phyloP scores from a whole-genome alignment of 2,888 invertebrate species.

The Standfussiana lucernea region DNA sequence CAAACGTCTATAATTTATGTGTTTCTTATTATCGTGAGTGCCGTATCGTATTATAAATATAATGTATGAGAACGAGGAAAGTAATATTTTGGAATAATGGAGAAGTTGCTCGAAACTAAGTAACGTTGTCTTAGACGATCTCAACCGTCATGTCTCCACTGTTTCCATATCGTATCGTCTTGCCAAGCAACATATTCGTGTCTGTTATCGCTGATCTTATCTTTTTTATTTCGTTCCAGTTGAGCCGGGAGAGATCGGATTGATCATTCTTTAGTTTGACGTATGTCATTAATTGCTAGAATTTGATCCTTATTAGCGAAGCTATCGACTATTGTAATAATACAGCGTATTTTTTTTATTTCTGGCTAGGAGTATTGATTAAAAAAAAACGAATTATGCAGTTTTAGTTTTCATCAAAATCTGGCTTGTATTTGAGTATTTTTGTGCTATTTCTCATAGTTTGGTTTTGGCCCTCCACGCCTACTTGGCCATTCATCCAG shows the following conservation, averaged over 20 bases:
- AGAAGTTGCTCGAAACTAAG: neutral
- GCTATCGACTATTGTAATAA: no score
- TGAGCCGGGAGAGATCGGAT: neutral
- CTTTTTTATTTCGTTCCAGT: neutral
- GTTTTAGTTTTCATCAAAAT: neutral
- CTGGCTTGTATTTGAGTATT: neutral
- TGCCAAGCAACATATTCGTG: neutral
- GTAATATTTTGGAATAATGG: neutral
- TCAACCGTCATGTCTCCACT: neutral
- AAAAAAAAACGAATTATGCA: neutral
- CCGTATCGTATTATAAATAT: neutral
- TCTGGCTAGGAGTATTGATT: no score
- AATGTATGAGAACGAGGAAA: neutral
- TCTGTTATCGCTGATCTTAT: neutral
- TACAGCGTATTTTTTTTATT: no score
- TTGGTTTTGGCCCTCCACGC: neutral
- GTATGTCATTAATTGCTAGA: no score
- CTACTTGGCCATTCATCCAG: neutral
- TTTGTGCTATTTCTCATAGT: neutral
- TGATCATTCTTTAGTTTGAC: neutral
- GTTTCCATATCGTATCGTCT: neutral
- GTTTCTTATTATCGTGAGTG: conserved; percentile 14
- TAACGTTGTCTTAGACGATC: neutral
- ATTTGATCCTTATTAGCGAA: no score
- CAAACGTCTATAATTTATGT: conserved; percentile 12